Evolutionary conservation across 2,113 vertebrate species (phyloP), one percentile per base, ranked within the genome.

Genomic region (Eidolon helvum): DNA sequence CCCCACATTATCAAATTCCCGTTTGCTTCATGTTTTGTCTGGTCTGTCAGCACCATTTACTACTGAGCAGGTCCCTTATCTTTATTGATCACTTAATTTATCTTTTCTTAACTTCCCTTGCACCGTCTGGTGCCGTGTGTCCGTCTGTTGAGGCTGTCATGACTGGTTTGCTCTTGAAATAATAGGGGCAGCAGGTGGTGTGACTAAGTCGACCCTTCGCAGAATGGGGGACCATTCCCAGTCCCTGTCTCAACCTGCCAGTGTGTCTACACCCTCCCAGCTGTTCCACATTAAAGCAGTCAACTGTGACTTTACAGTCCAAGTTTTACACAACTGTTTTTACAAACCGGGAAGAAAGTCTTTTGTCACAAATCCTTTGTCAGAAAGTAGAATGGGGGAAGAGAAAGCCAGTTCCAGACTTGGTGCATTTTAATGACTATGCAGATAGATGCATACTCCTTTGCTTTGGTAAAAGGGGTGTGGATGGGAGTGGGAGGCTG

Each of bases 121-220:
- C 98, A 98, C 99, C 98, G 99, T 99, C 99, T 99, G 99, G 98
- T 99, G 98, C 98, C 95, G 98, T 98, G 98, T 98, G 98, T 98
- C 99, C 98, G 99, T 99, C 99, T 99, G 99, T 99, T 99, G 97
- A 98, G 98, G 98, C 98, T 99, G 99, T 99, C 99, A 98, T 97
- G 98, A 98, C 98, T 98, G 98, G 98, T 98, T 99, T 99, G 98
- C 98, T 98, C 98, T 97, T 98, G 99, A 98, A 99, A 99, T 99
- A 99, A 99, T 99, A 99, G 99, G 98, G 99, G 98, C 99, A 99
- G 99, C 99, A 99, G 99, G 99, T 99, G 99, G 99, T 99, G 99
- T 99, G 99, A 99, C 99, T 99, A 99, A 99, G 99, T 98, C 98
- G 98, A 98, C 99, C 99, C 99, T 99, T 96, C 68, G 98, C 98